Evolutionary conservation across 2,888 invertebrate genomes (phyloP), one percentile per base, ranked within the genome.

Genomic region (Andrena dorsata): DNA sequence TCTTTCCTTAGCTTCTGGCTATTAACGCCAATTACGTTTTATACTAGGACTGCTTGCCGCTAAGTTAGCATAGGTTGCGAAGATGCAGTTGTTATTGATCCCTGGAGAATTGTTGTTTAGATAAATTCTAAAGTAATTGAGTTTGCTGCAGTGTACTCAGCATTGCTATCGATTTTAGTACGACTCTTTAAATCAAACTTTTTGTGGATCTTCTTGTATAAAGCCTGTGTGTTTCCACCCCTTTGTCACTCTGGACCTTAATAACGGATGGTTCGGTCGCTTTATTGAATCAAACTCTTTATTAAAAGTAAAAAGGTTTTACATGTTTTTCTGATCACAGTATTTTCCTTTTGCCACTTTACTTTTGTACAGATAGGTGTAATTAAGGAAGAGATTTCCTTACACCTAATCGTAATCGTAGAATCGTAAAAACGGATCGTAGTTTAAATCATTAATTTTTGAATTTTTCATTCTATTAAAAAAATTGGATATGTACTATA

Each of bases 71-170:
- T 32, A 23, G n/a, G n/a, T 61, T 26, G 28, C 20, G 32, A 32
- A 7, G 30, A 49, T 2, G 26, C 8, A 8, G 32, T 8, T 35
- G 20, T 35, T 41, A 58, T 58, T 58, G 26, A 70, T 58, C 69
- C 47, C 65, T 20, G 26, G 28, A 35, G 65, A 49, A 65, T 47
- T 65, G 49, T 49, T 49, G 65, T 49, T 49, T 65, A 10, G 49
- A 49, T 65, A 16, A 49, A 65, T 49, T 49, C 28, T n/a, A 49
- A 47, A 49, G 28, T 49, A 28, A 65, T 49, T 20, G 28, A 65
- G 28, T 20, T 5, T 10, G 28, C 20, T 2, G 47, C 16, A 41
- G 4, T 41, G 16, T 16, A 16, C 41, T 1, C 1, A 5, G 41
- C 16, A 16, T 16, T 41, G 1, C 41, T 41, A 41, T 16, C 41